Percentiles rank a stretch among this genome's conserved stretches.
phyloP scores from a whole-genome alignment of 2,113 vertebrate species.

The Rhinopomastus cyanomelas region DNA sequence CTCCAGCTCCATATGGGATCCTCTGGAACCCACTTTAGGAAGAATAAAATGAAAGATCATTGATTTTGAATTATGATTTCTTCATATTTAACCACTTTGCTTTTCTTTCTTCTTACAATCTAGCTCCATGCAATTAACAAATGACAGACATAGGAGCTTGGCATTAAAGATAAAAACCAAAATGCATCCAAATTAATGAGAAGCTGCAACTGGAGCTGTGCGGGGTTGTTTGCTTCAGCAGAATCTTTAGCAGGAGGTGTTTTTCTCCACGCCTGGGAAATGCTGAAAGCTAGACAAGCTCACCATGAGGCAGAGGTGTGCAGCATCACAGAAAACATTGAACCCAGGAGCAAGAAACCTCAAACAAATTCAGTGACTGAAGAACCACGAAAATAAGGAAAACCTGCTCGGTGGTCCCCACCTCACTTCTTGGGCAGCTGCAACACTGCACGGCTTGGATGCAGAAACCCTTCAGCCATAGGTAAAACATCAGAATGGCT shows the following conservation, averaged over 20 bases:
- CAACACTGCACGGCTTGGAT: fast-evolving
- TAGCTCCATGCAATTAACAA: neutral
- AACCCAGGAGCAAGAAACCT: slow-evolving; percentile 11
- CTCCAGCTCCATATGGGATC: neutral
- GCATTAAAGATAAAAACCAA: neutral
- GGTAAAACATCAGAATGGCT: neutral
- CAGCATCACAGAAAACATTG: neutral
- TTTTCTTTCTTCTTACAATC: neutral
- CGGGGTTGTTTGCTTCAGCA: neutral
- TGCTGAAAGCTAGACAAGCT: neutral
- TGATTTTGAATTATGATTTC: neutral
- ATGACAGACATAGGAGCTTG: neutral
- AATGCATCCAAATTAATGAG: neutral
- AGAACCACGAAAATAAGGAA: neutral
- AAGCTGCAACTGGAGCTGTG: neutral
- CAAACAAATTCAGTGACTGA: neutral
- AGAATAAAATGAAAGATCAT: neutral
- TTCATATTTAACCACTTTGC: neutral
- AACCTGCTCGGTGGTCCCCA: neutral
- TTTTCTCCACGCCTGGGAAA: neutral
- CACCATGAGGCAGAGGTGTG: neutral
- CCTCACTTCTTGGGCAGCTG: neutral
- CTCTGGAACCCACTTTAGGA: neutral
- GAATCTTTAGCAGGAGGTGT: neutral
- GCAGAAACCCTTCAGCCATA: neutral